A percentile compares a stretch with the other conserved stretches of the same genome.
Conservation (phyloP, 30 jellyfish, hydroid and myxozoan genomes). For the Nemopilema nomurai region DNA sequence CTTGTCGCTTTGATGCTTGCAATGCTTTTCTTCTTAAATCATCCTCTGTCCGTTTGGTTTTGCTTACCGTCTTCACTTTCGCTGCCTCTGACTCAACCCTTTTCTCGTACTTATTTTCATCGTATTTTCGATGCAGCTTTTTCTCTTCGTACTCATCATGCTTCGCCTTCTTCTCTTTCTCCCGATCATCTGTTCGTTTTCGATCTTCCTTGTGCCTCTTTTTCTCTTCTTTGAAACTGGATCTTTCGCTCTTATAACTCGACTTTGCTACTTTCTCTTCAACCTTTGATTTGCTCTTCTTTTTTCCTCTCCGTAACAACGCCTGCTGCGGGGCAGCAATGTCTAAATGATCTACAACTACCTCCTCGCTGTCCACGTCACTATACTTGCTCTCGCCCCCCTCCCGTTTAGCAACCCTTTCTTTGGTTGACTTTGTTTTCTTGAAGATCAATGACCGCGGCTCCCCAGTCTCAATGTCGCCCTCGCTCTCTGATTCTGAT, state of each 20-base stretch:
- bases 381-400: slow-evolving; percentile 12
- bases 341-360: slow-evolving; percentile 82
- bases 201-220: slow-evolving; percentile 17
- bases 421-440: slow-evolving; percentile 10
- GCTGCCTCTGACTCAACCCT: slow-evolving; percentile 6
- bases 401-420: background rate
- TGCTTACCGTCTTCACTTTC: slow-evolving; percentile 29
- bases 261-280: slow-evolving; percentile 21
- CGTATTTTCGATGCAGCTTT: slow-evolving; percentile 34
- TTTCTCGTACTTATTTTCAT: slow-evolving; percentile 14
- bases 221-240: slow-evolving; percentile 11
- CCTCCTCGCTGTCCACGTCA: slow-evolving; percentile 57
- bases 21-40: slow-evolving; percentile 59
- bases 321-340: slow-evolving; percentile 86
- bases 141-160: slow-evolving; percentile 31
- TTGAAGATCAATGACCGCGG: slow-evolving; percentile 28
- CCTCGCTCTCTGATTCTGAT: slow-evolving; percentile 44
- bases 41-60: slow-evolving; percentile 45
- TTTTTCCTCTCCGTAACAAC: slow-evolving; percentile 25
- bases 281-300: slow-evolving; percentile 13
- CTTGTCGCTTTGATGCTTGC: slow-evolving; percentile 37
- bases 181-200: background rate
- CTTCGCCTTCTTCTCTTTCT: slow-evolving; percentile 30
- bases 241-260: slow-evolving; percentile 4
- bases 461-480: background rate